Conservation (phyloP, 2,888 invertebrate species). For the Hofmannophila pseudospretella region DNA sequence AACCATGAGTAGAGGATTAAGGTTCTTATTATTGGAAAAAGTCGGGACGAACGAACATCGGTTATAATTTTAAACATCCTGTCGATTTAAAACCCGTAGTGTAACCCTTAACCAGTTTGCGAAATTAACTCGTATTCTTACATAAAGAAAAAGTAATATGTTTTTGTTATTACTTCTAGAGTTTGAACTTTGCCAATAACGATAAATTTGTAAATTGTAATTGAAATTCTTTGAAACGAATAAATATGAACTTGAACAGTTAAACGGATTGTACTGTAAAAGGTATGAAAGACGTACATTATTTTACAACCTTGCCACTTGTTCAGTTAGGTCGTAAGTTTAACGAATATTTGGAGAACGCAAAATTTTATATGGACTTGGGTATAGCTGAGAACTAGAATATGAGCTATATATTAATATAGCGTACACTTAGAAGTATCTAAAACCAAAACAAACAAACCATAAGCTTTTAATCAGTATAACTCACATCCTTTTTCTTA, state of each 20-base stretch:
- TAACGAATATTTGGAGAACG: too few relatives aligned
- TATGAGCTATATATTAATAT: too few relatives aligned
- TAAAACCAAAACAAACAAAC: too few relatives aligned
- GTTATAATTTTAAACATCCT: slow-evolving; percentile 16
- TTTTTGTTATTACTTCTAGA: background rate
- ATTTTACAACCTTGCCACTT: slow-evolving; percentile 1
- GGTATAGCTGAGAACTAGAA: too few relatives aligned
- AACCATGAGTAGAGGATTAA: slow-evolving; percentile 19
- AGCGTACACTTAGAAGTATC: too few relatives aligned
- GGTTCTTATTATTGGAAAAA: slow-evolving; percentile 27
- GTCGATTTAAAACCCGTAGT: slow-evolving; percentile 3
- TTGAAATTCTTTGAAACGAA: slow-evolving; percentile 10
- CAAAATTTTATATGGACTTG: too few relatives aligned
- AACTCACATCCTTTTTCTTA: too few relatives aligned
- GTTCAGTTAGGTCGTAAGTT: too few relatives aligned
- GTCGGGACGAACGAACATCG: slow-evolving; percentile 20
- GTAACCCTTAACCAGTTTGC: background rate
- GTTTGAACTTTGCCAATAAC: slow-evolving; percentile 1
- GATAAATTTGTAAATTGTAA: slow-evolving; percentile 7
- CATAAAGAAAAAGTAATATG: background rate
- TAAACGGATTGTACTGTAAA: slow-evolving; percentile 2
- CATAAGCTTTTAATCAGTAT: too few relatives aligned
- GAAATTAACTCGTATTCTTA: background rate
- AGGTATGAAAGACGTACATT: slow-evolving; percentile 4
- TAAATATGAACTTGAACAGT: background rate